Percentiles rank a stretch among this genome's conserved stretches.
These are phyloP conservation scores for Tigriopus californicus DNA, from an alignment of 2,888 invertebrate genomes.

Conservation along the genomic window DNA sequence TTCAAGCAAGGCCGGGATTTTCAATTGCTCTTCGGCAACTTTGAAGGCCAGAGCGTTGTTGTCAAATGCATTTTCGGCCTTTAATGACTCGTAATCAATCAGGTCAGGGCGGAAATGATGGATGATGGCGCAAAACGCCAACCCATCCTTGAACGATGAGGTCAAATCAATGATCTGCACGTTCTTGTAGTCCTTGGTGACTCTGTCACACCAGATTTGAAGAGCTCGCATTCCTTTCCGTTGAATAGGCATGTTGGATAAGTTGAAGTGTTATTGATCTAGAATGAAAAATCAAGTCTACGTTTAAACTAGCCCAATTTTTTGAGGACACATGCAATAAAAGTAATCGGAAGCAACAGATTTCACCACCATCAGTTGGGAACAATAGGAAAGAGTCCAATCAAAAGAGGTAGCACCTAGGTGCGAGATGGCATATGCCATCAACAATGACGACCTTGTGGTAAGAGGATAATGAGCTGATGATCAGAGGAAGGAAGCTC, in stretches of 20 bases:
- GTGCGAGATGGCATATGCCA: too few relatives aligned
- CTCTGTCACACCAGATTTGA: slow-evolving; percentile 75
- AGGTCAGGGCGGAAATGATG: slow-evolving; percentile 87
- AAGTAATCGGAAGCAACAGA: too few relatives aligned
- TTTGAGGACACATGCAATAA: too few relatives aligned
- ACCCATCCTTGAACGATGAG: slow-evolving; percentile 81
- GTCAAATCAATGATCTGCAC: slow-evolving; percentile 86
- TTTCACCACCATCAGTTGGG: too few relatives aligned
- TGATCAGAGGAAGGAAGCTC: too few relatives aligned
- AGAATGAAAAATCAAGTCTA: too few relatives aligned
- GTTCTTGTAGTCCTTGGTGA: slow-evolving; percentile 71
- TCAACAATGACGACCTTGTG: too few relatives aligned
- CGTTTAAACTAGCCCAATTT: too few relatives aligned
- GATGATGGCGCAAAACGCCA: slow-evolving; percentile 88
- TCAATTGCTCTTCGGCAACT: slow-evolving; percentile 68
- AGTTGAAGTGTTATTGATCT: too few relatives aligned
- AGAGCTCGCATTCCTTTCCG: slow-evolving; percentile 57
- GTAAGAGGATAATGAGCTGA: too few relatives aligned
- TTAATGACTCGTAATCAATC: slow-evolving; percentile 54
- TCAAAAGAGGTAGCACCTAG: too few relatives aligned
- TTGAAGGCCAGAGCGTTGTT: slow-evolving; percentile 81
- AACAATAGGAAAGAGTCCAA: too few relatives aligned
- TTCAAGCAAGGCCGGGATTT: slow-evolving; percentile 75
- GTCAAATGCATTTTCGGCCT: slow-evolving; percentile 64
- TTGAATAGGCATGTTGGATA: slow-evolving; percentile 8